Evolutionary conservation across 2,113 vertebrate species (phyloP).

Genomic region (Mobula birostris): DNA sequence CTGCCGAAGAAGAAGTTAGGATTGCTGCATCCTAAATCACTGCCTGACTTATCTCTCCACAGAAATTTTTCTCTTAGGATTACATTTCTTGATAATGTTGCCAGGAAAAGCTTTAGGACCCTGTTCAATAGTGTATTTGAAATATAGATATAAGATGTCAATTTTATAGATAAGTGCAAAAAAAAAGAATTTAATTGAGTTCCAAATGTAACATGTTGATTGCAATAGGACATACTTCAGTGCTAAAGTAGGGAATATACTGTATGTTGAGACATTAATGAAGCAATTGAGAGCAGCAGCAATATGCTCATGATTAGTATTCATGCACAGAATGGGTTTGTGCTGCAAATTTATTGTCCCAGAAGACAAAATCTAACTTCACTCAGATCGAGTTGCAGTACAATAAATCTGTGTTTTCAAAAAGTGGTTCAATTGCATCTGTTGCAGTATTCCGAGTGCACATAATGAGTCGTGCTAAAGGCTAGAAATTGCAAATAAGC

Average conservation of each 20-base stretch:
- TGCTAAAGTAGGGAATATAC: background rate
- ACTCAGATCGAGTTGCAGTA: background rate
- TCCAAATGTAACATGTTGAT: background rate
- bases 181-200: background rate
- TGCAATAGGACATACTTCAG: background rate
- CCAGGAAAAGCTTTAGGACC: background rate
- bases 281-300: slow-evolving; percentile 2
- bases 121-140: background rate
- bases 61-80: background rate
- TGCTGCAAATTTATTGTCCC: background rate
- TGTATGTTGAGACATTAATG: background rate
- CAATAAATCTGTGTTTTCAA: background rate
- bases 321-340: background rate
- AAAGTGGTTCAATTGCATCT: background rate
- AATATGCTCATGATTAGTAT: background rate
- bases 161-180: background rate
- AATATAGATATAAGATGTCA: background rate
- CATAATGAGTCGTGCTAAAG: no score
- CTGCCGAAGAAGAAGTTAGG: no score
- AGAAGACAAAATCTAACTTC: slow-evolving; percentile 7
- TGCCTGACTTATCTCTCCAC: background rate
- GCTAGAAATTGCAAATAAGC: background rate
- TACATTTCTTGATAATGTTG: background rate
- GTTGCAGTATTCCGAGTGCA: background rate
- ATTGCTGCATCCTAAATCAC: background rate